phyloP scores from a whole-genome alignment of 2,113 vertebrate species.

The Tenebrosternarchus preto region DNA sequence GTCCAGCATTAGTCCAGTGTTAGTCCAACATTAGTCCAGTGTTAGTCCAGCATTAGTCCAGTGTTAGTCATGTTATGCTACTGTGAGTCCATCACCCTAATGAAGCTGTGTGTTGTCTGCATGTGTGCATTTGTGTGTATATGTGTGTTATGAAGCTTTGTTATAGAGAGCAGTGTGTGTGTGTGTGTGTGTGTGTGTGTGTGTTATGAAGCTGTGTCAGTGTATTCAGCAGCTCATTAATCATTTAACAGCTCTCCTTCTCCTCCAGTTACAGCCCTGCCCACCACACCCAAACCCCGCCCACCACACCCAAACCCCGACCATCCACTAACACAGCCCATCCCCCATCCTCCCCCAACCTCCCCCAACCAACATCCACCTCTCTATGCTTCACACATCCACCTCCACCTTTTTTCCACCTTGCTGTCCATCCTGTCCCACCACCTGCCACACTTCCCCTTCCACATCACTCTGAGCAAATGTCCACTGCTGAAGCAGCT shows the following conservation, averaged over 20 bases:
- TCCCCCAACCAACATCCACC: neutral
- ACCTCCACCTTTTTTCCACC: neutral
- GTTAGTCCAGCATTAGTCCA: no score
- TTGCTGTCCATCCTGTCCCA: neutral
- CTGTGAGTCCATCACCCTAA: no score
- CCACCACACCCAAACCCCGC: neutral
- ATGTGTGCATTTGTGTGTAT: neutral
- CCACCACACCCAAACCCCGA: constrained; percentile 34
- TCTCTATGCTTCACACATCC: constrained; percentile 10
- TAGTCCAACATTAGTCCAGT: no score
- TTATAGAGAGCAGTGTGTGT: constrained; percentile 55
- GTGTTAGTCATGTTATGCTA: no score
- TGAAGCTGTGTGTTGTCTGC: no score
- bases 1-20: no score
- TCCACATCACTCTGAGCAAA: neutral
- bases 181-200: no score
- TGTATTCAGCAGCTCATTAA: constrained; percentile 73
- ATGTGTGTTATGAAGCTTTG: constrained; percentile 37
- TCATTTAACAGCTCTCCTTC: constrained; percentile 76
- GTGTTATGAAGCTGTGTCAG: no score
- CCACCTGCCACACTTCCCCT: neutral
- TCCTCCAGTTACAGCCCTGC: constrained; percentile 68
- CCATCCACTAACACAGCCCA: neutral
- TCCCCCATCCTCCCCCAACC: constrained; percentile 15
- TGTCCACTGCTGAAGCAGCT: no score